These are phyloP conservation scores for Drosophila mayri DNA, from an alignment of 1,140 invertebrate genomes.

Conservation along the genomic window DNA sequence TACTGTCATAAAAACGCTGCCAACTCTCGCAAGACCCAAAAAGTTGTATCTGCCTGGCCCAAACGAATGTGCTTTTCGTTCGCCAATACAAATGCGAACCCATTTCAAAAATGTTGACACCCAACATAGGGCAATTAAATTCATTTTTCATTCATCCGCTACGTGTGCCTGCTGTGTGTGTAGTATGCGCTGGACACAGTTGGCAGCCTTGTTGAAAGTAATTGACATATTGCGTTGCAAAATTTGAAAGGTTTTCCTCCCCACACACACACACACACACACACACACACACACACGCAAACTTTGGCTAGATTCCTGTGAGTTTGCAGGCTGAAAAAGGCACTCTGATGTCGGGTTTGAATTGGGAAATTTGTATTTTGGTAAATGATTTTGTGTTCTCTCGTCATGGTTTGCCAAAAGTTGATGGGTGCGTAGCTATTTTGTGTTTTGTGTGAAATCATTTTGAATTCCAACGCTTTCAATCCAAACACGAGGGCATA, in stretches of 20 bases:
- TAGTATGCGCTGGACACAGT: constrained; percentile 56
- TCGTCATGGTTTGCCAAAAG: constrained; percentile 1
- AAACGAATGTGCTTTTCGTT: constrained; percentile 40
- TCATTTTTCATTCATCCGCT: constrained; percentile 79
- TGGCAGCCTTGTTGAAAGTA: constrained; percentile 77
- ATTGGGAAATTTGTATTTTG: constrained; percentile 19
- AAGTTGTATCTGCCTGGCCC: constrained; percentile 24
- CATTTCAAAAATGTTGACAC: constrained; percentile 83
- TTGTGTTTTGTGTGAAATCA: background rate
- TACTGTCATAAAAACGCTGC: constrained; percentile 82
- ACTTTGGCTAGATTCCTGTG: constrained; percentile 2
- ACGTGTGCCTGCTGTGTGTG: constrained; percentile 16
- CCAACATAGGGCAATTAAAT: constrained; percentile 82
- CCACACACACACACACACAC: background rate
- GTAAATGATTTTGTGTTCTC: constrained; percentile 9
- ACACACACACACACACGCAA: background rate
- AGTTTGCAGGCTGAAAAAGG: constrained; percentile 11
- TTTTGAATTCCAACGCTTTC: constrained; percentile 8
- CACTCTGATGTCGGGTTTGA: background rate
- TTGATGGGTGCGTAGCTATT: constrained; percentile 7
- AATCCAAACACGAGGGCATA: background rate
- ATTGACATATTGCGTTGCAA: constrained; percentile 78
- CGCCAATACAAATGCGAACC: constrained; percentile 62
- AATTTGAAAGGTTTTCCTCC: constrained; percentile 68
- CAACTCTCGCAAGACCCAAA: constrained; percentile 27